Conservation (phyloP, 2,113 vertebrate species). For the Numenius arquata region DNA sequence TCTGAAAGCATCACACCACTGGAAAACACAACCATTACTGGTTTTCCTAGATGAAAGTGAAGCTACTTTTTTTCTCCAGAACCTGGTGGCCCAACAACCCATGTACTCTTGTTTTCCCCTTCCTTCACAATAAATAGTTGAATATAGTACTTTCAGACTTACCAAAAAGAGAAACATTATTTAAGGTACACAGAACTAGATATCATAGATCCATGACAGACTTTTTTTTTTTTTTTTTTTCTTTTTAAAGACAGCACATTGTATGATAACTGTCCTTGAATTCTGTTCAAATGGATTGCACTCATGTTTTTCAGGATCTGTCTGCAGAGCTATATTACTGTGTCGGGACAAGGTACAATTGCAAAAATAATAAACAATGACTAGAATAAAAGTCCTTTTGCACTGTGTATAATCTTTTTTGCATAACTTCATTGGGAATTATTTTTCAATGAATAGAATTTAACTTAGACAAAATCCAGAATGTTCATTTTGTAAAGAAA, state of each 20-base stretch:
- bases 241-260: neutral
- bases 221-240: neutral
- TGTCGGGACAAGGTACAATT: neutral
- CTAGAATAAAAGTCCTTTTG: neutral
- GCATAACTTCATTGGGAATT: rapidly evolving
- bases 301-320: neutral
- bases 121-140: neutral
- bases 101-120: neutral
- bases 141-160: neutral
- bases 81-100: neutral
- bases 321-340: neutral
- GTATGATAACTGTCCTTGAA: neutral
- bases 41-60: neutral
- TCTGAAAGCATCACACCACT: neutral
- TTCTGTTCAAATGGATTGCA: neutral
- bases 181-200: neutral
- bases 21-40: neutral
- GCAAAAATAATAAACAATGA: neutral
- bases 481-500: neutral
- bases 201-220: neutral
- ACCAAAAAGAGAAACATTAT: neutral
- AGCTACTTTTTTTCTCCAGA: neutral
- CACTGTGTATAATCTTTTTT: neutral
- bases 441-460: neutral
- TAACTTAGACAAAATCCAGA: neutral